Base-by-base conservation (phyloP, 2,888 invertebrate species). In the Sphaeridia pumilis region DNA sequence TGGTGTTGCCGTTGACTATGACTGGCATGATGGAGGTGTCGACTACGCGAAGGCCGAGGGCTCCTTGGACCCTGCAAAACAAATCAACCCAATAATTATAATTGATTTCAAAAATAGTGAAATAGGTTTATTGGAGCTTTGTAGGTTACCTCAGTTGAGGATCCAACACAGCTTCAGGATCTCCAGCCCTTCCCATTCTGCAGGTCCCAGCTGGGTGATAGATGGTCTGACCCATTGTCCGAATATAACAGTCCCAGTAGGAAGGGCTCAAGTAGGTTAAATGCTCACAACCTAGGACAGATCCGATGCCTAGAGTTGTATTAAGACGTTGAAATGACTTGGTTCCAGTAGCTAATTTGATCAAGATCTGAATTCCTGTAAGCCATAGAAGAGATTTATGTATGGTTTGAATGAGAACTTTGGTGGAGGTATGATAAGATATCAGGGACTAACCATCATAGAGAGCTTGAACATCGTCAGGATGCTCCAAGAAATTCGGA, bases 151-250 rank as follows among this genome's bases (percentile, higher is more conserved):
- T 55, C n/a, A 66, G 44, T 46, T 59, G 54, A 1, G 64, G 53
- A 42, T 66, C 62, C 4, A 66, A 56, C 0, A 67, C 66, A 12
- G 65, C 47, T 26, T 42, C 53, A 3, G 56, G 55, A n/a, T 61
- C 61, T 21, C 44, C 41, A 2, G 27, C 17, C 31, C 46, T 54
- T 0, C 64, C 82, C 82, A 82, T 82, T 67, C 80, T 80, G 64
- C 81, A 81, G 1, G 81, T 81, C 1, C 76, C 76, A 55, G 77
- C 77, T 63, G 80, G 78, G 67, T 63, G 63, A 67, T 83, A 83
- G 52, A 83, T 78, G 1, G 82, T 83, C 58, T 80, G 78, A 0
- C 81, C 79, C 58, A 82, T 75, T 69, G 79, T 77, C 46, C 52
- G 27, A 4, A 66, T 71, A 22, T 79, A 78, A 67, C 82, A 82